Base-by-base conservation (phyloP, 2,113 vertebrate species). In the Ancistrus triradiatus region DNA sequence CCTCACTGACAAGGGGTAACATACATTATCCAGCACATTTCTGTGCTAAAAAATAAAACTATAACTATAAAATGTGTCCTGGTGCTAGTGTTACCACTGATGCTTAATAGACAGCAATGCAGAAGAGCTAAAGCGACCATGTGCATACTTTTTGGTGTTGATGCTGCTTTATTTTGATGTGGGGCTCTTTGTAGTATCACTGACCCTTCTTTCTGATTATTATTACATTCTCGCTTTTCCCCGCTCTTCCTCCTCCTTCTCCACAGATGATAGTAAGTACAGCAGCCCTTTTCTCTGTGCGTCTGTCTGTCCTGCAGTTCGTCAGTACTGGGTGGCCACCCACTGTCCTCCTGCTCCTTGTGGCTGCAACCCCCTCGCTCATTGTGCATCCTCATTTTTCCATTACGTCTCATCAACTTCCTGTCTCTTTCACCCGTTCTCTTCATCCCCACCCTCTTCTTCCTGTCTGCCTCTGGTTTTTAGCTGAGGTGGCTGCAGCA, bases 201-300 rank as follows among this genome's bases (percentile, higher is more conserved):
- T 89, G 87, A 90, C 82, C 86, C 84, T 88, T 86, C 71, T 89
- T 76, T 88, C 86, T 88, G 86, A 82, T 88, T 89, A 80, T 83
- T 85, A 80, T 85, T 83, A 85, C 87, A 69, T 86, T 85, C 84
- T 85, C 75, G 88, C 88, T 87, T 85, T 83, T 83, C 85, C 70
- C 71, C 48, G 28, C 48, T 63, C 59, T 47, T 62, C n/a, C 44
- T 60, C 48, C 71, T 74, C 61, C 72, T 69, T 61, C 85, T 87
- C 82, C 84, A 86, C 94, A 98, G 95, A 98, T 98, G 95, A 98
- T 98, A 94, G 95, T 98, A 98, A 98, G 95, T 98, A 98, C 89
- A 87, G 90, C 61, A 74, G 72, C 87, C 85, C 88, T 90, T 84
- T 89, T 94, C 88, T 87, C 78, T 89, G 90, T 92, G 83, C 88